These are phyloP conservation scores for Philantomba maxwellii DNA, from an alignment of 2,113 vertebrate species.

Conservation along the genomic window DNA sequence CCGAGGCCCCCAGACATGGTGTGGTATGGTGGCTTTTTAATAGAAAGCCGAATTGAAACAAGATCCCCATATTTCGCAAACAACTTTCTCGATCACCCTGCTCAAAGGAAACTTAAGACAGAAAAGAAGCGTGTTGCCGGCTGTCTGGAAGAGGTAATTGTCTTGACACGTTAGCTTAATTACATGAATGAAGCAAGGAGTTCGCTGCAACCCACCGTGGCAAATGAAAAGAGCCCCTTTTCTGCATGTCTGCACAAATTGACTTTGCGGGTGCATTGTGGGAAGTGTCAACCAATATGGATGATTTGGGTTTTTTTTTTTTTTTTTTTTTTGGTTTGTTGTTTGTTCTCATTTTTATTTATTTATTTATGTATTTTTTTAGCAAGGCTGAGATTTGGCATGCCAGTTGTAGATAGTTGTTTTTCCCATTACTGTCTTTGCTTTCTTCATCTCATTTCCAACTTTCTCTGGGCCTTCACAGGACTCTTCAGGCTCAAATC, in stretches of 20 bases:
- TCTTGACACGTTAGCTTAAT: constrained; percentile 62
- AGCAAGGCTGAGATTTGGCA: background rate
- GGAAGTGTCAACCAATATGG: constrained; percentile 13
- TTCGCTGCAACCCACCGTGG: background rate
- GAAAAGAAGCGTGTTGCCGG: background rate
- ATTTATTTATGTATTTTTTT: background rate
- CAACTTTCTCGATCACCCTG: constrained; percentile 27
- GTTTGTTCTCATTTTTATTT: constrained; percentile 41
- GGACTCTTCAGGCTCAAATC: background rate
- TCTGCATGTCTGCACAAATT: background rate
- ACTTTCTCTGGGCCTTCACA: background rate
- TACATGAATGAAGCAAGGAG: background rate
- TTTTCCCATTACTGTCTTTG: background rate
- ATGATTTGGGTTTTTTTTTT: background rate
- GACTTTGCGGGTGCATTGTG: background rate
- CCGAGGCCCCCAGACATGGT: background rate
- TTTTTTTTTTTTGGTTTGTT: background rate
- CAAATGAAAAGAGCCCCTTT: background rate
- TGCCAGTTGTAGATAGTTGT: background rate
- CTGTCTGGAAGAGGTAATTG: constrained; percentile 51
- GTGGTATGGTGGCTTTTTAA: background rate
- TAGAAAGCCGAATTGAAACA: background rate
- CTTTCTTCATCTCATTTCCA: constrained; percentile 10
- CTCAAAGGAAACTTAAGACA: constrained; percentile 25
- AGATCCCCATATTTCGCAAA: constrained; percentile 1